phyloP scores from a whole-genome alignment of 2,797 vertebrate genomes.

The Notolepis coatsorum region DNA sequence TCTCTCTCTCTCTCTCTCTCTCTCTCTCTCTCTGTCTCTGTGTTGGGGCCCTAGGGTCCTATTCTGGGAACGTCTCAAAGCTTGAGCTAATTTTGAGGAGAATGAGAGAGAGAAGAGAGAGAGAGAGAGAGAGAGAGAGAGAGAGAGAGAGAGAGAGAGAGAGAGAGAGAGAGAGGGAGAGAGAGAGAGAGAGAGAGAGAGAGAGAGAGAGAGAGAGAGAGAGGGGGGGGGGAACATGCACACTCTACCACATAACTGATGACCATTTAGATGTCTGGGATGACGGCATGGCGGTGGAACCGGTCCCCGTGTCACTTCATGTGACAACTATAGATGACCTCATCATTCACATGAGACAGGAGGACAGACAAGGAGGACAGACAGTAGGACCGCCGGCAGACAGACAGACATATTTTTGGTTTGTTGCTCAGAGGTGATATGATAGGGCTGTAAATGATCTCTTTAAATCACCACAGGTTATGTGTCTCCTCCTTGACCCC shows the following conservation, averaged over 20 bases:
- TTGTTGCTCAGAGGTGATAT: slow-evolving; percentile 4
- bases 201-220: neutral
- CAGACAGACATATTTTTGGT: slow-evolving; percentile 9
- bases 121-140: slow-evolving; percentile 6
- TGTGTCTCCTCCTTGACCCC: slow-evolving; percentile 52
- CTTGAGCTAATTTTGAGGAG: slow-evolving; percentile 62
- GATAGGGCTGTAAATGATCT: slow-evolving; percentile 41
- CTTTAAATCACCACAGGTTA: slow-evolving; percentile 35
- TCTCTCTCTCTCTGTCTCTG: slow-evolving; percentile 38
- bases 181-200: neutral
- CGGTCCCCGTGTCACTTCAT: neutral
- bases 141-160: slow-evolving; percentile 2
- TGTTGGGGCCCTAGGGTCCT: slow-evolving; percentile 39
- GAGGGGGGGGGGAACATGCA: neutral
- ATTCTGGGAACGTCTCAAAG: slow-evolving; percentile 65
- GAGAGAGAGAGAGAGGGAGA: neutral
- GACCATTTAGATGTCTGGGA: neutral
- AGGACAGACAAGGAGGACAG: neutral
- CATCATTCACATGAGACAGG: neutral
- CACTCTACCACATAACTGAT: too few relatives aligned
- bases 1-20: slow-evolving; percentile 31
- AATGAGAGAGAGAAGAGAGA: slow-evolving; percentile 27
- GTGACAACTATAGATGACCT: neutral
- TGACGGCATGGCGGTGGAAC: slow-evolving; percentile 1
- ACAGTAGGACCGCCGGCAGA: neutral